A percentile compares a stretch with the other conserved stretches of the same genome.
Evolutionary conservation across 2,113 vertebrate genomes (phyloP).

Genomic region (Pluvianellus socialis): DNA sequence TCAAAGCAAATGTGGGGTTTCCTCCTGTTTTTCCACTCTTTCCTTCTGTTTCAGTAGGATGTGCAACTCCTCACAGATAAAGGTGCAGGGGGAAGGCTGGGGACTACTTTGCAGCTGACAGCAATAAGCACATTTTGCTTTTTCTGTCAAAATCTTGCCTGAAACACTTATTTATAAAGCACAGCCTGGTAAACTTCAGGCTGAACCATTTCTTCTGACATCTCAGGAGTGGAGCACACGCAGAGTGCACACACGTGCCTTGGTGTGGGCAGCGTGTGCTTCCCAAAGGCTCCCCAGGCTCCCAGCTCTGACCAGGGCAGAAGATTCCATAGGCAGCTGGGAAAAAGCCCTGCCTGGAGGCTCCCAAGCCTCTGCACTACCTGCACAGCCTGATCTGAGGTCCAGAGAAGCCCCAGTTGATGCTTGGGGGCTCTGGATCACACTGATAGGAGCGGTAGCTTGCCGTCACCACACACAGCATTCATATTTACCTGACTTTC

Average conservation of each 20-base stretch:
- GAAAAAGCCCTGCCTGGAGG: background rate
- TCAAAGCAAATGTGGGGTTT: background rate
- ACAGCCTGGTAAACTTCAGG: background rate
- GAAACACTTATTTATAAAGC: background rate
- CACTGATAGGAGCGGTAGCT: background rate
- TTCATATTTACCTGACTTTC: background rate
- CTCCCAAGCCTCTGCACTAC: background rate
- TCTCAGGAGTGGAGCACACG: background rate
- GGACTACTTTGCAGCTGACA: background rate
- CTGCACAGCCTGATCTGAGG: background rate
- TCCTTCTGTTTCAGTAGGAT: background rate
- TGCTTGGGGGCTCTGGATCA: background rate
- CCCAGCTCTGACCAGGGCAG: background rate
- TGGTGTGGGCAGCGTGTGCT: background rate
- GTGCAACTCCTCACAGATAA: conserved; percentile 9
- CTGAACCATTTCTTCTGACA: background rate
- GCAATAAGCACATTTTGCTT: background rate
- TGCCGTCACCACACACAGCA: background rate
- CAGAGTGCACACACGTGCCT: background rate
- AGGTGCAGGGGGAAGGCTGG: background rate
- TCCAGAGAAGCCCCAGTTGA: background rate
- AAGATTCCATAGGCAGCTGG: background rate
- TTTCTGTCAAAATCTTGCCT: background rate
- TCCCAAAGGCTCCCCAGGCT: background rate
- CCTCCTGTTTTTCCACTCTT: background rate